These are phyloP conservation scores for Coleophora deauratella DNA, from an alignment of 2,888 invertebrate species.

Conservation along the genomic window DNA sequence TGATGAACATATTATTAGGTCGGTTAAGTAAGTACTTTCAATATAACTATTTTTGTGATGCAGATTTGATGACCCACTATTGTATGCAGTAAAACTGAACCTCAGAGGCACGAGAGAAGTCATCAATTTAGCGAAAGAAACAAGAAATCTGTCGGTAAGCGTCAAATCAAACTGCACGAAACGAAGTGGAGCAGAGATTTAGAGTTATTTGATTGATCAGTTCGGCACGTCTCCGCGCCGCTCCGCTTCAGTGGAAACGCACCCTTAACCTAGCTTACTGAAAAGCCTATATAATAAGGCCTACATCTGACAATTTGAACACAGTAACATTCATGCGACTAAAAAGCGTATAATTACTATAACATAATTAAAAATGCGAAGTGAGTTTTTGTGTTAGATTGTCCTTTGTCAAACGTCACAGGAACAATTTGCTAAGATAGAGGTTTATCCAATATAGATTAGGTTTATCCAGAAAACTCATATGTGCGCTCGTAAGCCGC, in stretches of 20 bases:
- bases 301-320: not conserved
- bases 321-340: not conserved
- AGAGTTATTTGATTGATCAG: too few species aligned
- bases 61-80: constrained; percentile 86
- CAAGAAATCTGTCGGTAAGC: constrained; percentile 66
- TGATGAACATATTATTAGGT: too few species aligned
- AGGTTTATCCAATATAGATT: too few species aligned
- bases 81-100: constrained; percentile 76
- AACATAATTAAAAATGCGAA: not conserved
- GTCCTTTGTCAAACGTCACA: too few species aligned
- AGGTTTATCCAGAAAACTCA: too few species aligned
- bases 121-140: constrained; percentile 72
- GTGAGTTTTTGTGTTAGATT: too few species aligned
- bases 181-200: too few species aligned
- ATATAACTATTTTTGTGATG: too few species aligned
- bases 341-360: not conserved
- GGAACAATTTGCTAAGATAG: too few species aligned
- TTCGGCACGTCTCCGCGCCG: not conserved
- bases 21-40: too few species aligned
- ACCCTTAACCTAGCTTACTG: not conserved
- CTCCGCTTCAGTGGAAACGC: not conserved
- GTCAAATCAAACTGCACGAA: too few species aligned
- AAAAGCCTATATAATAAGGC: not conserved
- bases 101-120: constrained; percentile 78
- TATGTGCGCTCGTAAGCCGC: too few species aligned